phyloP scores from a whole-genome alignment of 2,113 vertebrate genomes.

The Oxygymnocypris stewartii region DNA sequence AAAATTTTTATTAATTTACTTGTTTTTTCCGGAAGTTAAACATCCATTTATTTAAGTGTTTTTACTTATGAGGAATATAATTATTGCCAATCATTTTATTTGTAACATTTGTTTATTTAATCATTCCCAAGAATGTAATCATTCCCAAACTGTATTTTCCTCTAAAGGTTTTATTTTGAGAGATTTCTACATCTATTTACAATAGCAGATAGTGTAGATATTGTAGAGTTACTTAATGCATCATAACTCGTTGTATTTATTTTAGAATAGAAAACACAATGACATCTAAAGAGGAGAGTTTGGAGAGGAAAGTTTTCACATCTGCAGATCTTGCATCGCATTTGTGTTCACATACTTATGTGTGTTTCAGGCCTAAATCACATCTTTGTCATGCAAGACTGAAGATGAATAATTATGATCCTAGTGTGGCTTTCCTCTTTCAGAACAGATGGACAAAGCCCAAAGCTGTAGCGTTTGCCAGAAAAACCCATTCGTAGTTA shows the following conservation, averaged over 20 bases:
- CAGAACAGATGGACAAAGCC: constrained; percentile 61
- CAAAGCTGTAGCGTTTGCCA: constrained; percentile 4
- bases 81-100: not conserved
- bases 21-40: not conserved
- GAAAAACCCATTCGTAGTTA: not conserved
- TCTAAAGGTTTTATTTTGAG: not conserved
- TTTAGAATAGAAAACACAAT: not conserved
- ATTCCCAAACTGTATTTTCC: not conserved
- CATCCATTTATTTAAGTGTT: not conserved
- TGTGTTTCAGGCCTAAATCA: constrained; percentile 57
- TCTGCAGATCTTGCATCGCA: not conserved
- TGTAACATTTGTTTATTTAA: not conserved
- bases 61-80: not conserved
- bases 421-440: constrained; percentile 45
- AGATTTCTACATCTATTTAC: not conserved
- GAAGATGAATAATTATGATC: constrained; percentile 47
- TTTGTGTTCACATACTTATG: constrained; percentile 40
- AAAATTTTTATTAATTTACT: not conserved
- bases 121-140: not conserved
- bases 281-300: not conserved
- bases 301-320: not conserved
- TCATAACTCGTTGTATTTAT: not conserved
- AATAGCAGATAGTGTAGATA: not conserved
- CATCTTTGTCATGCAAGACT: constrained; percentile 52
- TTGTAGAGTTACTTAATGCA: not conserved